Conservation (phyloP, 2,888 invertebrate species). For the Xanthorhoe spadicearia region DNA sequence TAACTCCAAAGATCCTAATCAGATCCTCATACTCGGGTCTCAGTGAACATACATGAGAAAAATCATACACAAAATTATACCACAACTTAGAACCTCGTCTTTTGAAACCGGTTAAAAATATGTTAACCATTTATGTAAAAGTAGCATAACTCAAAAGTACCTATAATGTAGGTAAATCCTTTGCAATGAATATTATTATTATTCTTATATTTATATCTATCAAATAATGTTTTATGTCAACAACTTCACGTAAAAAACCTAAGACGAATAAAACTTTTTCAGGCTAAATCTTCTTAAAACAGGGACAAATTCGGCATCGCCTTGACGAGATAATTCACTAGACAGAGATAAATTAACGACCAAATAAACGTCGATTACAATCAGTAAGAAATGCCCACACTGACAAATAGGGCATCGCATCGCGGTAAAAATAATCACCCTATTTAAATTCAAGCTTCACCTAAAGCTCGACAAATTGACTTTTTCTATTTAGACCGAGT, state of each 20-base stretch:
- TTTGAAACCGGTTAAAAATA: no score
- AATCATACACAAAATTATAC: no score
- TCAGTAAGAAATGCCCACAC: constrained; percentile 62
- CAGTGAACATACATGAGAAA: no score
- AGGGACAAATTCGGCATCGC: constrained; percentile 52
- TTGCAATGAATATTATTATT: no score
- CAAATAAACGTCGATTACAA: constrained; percentile 79
- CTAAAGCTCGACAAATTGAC: constrained; percentile 70
- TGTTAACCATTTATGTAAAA: no score
- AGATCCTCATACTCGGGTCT: no score
- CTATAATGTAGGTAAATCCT: no score
- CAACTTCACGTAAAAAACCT: neutral
- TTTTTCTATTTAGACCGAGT: constrained; percentile 51
- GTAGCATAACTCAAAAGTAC: no score
- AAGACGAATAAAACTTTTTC: constrained; percentile 2
- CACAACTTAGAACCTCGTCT: no score
- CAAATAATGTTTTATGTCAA: no score
- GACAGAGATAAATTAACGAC: constrained; percentile 80
- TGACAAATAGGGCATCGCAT: constrained; percentile 62
- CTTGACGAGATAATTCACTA: constrained; percentile 66
- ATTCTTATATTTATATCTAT: no score
- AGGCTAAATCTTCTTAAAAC: constrained; percentile 8
- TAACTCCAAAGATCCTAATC: no score
- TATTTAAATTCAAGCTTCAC: constrained; percentile 67
- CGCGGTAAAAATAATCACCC: constrained; percentile 68